These are phyloP conservation scores for Hylomyscus alleni DNA, from an alignment of 2,797 vertebrate genomes.

Conservation along the genomic window DNA sequence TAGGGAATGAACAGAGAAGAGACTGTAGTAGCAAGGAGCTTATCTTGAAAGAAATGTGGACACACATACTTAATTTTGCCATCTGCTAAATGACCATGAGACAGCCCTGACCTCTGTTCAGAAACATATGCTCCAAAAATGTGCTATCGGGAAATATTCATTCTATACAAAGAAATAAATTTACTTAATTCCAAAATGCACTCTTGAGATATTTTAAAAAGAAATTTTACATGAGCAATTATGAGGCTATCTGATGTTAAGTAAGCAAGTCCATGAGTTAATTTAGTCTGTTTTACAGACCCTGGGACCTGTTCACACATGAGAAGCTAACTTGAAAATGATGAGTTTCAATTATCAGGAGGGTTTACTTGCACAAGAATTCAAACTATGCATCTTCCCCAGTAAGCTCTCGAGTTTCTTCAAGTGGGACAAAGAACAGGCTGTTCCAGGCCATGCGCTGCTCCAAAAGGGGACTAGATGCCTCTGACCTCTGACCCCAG, in stretches of 20 bases:
- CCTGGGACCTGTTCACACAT: not conserved
- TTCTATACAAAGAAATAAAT: slow-evolving; percentile 21
- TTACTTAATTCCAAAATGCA: slow-evolving; percentile 41
- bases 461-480: slow-evolving; percentile 45
- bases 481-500: slow-evolving; percentile 57
- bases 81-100: not conserved
- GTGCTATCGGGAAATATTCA: slow-evolving; percentile 4
- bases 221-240: not conserved
- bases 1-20: slow-evolving; percentile 16
- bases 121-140: not conserved
- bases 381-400: slow-evolving; percentile 68
- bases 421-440: slow-evolving; percentile 72
- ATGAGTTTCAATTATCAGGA: slow-evolving; percentile 71
- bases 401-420: slow-evolving; percentile 67
- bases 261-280: not conserved
- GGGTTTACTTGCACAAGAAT: slow-evolving; percentile 57
- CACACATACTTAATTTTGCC: not conserved
- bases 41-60: slow-evolving; percentile 21
- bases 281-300: slow-evolving; percentile 28
- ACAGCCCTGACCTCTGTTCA: slow-evolving; percentile 13
- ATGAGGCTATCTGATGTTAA: slow-evolving; percentile 19
- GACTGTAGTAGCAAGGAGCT: not conserved
- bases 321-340: slow-evolving; percentile 65
- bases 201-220: slow-evolving; percentile 47
- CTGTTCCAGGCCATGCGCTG: slow-evolving; percentile 62